Conservation (phyloP, 2,888 invertebrate genomes). For the Notocelia uddmanniana region DNA sequence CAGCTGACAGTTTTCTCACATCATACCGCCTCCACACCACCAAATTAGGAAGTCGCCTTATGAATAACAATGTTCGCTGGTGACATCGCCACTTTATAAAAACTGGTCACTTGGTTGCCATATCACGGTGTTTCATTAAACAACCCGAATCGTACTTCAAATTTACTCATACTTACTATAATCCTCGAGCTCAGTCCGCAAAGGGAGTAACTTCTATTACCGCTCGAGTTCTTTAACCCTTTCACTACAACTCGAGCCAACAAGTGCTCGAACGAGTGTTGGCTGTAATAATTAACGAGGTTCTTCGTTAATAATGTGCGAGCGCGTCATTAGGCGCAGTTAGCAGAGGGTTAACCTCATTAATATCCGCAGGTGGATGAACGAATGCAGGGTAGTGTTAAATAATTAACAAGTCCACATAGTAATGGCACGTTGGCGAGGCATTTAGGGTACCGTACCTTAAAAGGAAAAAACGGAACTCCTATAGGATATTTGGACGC, state of each 20-base stretch:
- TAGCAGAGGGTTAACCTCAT: background rate
- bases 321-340: background rate
- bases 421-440: background rate
- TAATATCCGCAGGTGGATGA: background rate
- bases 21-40: too few species aligned
- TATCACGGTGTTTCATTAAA: too few species aligned
- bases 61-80: too few species aligned
- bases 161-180: background rate
- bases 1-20: too few species aligned
- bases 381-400: background rate
- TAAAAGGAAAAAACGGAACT: too few species aligned
- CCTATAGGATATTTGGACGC: too few species aligned
- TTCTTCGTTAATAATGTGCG: background rate
- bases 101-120: too few species aligned
- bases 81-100: too few species aligned
- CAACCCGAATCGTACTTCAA: background rate
- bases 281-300: conserved; percentile 5
- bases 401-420: background rate
- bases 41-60: too few species aligned
- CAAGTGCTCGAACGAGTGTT: background rate
- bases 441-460: too few species aligned
- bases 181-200: background rate
- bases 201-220: background rate
- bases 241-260: background rate
- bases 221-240: background rate